Percentiles rank a stretch among this genome's conserved stretches.
Conservation (phyloP, 2,888 invertebrate genomes). For the Encarsia formosa region DNA sequence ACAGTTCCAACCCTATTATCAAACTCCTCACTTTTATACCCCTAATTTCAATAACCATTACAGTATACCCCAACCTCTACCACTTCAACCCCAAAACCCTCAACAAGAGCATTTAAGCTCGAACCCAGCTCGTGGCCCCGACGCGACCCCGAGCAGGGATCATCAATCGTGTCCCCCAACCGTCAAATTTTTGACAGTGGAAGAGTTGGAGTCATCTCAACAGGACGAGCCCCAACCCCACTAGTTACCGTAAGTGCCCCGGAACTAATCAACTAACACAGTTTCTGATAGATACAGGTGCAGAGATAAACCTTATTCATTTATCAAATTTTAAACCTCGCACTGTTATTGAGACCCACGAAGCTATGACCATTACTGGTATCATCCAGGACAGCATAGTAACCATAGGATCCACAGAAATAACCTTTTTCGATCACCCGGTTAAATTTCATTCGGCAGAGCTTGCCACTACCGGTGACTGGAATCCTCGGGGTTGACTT, state of each 20-base stretch:
- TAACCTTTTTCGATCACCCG: slow-evolving; percentile 5
- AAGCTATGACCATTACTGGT: slow-evolving; percentile 4
- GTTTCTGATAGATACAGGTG: slow-evolving; percentile 12
- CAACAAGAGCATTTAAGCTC: slow-evolving; percentile 13
- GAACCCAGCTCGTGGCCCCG: not conserved
- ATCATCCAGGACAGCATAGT: slow-evolving; percentile 13
- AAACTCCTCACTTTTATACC: too few species aligned
- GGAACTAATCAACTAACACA: not conserved
- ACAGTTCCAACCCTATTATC: too few species aligned
- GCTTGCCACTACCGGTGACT: not conserved
- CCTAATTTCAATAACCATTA: too few species aligned
- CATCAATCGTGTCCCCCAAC: slow-evolving; percentile 13
- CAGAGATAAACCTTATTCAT: slow-evolving; percentile 16
- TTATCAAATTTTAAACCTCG: slow-evolving; percentile 4
- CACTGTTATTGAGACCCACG: slow-evolving; percentile 1
- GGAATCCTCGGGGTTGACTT: not conserved
- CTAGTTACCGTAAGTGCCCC: slow-evolving; percentile 14
- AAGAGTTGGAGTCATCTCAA: slow-evolving; percentile 1
- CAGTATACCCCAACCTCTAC: too few species aligned
- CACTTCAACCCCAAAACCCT: too few species aligned
- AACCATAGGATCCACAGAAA: slow-evolving; percentile 10
- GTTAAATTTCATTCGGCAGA: slow-evolving; percentile 5
- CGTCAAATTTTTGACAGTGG: slow-evolving; percentile 11
- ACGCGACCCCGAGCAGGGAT: slow-evolving; percentile 13
- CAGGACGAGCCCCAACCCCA: slow-evolving; percentile 6